phyloP scores from a whole-genome alignment of 2,797 vertebrate species.

The Sebastes vulpes region DNA sequence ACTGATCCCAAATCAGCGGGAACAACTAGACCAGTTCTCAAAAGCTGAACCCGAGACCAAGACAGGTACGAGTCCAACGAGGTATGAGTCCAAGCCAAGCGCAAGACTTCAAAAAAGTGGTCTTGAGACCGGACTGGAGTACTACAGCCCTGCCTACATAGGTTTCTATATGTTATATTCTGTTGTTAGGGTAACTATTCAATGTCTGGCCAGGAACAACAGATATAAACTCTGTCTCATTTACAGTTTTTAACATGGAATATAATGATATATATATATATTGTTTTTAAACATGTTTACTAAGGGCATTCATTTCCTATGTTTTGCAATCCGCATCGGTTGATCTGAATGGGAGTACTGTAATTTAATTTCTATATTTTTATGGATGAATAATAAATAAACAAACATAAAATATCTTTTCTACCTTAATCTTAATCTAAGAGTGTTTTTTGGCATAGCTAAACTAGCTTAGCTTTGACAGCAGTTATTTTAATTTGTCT shows the following conservation, averaged over 20 bases:
- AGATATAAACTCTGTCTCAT: not conserved
- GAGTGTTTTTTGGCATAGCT: not conserved
- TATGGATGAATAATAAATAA: not conserved
- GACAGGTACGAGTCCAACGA: too few species aligned
- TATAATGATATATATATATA: not conserved
- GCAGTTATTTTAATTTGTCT: not conserved
- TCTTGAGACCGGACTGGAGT: too few species aligned
- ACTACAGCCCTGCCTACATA: too few species aligned
- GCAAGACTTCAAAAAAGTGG: too few species aligned
- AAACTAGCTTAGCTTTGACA: not conserved
- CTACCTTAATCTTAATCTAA: not conserved
- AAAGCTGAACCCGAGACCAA: too few species aligned
- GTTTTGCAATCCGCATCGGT: not conserved
- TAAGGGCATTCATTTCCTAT: not conserved
- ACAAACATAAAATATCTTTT: not conserved
- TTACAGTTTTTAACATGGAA: not conserved
- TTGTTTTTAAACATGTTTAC: not conserved
- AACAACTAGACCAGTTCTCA: too few species aligned
- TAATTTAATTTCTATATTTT: not conserved
- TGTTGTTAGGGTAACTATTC: not conserved
- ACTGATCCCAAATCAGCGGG: too few species aligned
- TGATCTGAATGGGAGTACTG: not conserved
- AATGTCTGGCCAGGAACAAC: not conserved
- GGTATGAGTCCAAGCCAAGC: too few species aligned
- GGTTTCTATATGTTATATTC: not conserved